A percentile compares a stretch with the other conserved stretches of the same genome.
Conservation (phyloP, 2,113 vertebrate genomes). For the Dromaius novaehollandiae region DNA sequence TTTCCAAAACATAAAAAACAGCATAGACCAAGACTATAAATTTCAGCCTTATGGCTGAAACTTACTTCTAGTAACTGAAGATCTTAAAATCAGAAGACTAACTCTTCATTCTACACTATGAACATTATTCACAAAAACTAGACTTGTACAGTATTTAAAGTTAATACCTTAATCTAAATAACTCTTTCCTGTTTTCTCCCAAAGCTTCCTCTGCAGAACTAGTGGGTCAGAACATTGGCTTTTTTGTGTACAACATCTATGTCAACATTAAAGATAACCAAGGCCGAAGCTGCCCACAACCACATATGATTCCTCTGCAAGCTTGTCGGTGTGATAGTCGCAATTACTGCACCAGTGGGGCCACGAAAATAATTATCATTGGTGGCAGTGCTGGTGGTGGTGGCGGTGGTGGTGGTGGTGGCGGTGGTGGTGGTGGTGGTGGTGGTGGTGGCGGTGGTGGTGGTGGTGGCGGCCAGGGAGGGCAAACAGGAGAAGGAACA, state of each 20-base stretch:
- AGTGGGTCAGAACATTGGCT: slow-evolving; percentile 42
- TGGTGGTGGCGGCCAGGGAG: neutral
- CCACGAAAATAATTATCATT: neutral
- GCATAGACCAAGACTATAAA: neutral
- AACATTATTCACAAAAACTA: neutral
- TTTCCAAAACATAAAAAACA: neutral
- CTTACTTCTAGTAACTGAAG: neutral
- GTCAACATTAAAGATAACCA: slow-evolving; percentile 35
- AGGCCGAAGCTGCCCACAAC: slow-evolving; percentile 45
- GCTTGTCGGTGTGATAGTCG: slow-evolving; percentile 63
- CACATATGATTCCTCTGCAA: slow-evolving; percentile 59
- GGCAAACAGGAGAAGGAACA: neutral
- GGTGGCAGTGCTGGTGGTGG: neutral
- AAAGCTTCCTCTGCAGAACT: slow-evolving; percentile 63
- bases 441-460: neutral
- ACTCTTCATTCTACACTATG: neutral
- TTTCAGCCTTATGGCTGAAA: neutral
- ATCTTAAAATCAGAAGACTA: neutral
- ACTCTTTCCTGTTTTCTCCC: neutral
- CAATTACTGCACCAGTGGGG: slow-evolving; percentile 47
- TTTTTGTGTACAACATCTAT: slow-evolving; percentile 37
- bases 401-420: neutral
- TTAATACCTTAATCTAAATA: neutral
- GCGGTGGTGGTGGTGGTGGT: neutral
- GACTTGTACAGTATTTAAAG: neutral